Evolutionary conservation across 2,797 vertebrate genomes (phyloP), one percentile per base, ranked within the genome.

Genomic region (Austrolebias charrua): DNA sequence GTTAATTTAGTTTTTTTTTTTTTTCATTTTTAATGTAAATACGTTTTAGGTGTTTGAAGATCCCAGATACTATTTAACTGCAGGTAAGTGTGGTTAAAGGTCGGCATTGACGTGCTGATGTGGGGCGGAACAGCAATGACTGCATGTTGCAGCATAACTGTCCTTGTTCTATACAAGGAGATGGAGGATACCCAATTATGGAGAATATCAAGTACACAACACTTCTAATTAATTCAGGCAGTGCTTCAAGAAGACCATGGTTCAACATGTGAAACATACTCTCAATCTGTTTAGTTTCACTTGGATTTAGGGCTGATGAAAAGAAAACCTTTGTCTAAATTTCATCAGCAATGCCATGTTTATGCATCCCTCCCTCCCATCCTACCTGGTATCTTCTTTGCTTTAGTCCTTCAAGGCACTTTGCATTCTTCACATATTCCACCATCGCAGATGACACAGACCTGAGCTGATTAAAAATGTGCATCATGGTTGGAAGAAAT

Each of bases 371-470:
- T 7, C 33, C 38, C 44, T 72, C 63, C 35, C 66, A 42, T 74
- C 54, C 47, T 63, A 28, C 69, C n/a, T 49, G 16, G 35, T 43
- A 31, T 72, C 54, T 44, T 56, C 46, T 72, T 73, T 42, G 16
- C 44, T 31, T 20, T 47, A 45, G 66, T 76, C 66, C 19, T 69
- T 61, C 24, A 52, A 66, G 70, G 75, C 84, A 85, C 85, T 90
- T 85, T 45, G 80, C 82, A 89, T 90, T 90, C 86, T 63, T 29
- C 1, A 66, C 84, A 89, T 89, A 80, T 64, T 81, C 73, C 69
- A 45, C 52, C 58, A 51, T 71, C 63, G 60, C 70, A 61, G 49
- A 67, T 60, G 49, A 65, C 66, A 55, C 38, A 47, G 69, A 71
- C 72, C 24, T 67, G 63, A 78, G 66, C 63, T 48, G 67, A 50